Percentiles rank a stretch among this genome's conserved stretches.
phyloP scores from a whole-genome alignment of 1,140 invertebrate species.

The Solen grandis region DNA sequence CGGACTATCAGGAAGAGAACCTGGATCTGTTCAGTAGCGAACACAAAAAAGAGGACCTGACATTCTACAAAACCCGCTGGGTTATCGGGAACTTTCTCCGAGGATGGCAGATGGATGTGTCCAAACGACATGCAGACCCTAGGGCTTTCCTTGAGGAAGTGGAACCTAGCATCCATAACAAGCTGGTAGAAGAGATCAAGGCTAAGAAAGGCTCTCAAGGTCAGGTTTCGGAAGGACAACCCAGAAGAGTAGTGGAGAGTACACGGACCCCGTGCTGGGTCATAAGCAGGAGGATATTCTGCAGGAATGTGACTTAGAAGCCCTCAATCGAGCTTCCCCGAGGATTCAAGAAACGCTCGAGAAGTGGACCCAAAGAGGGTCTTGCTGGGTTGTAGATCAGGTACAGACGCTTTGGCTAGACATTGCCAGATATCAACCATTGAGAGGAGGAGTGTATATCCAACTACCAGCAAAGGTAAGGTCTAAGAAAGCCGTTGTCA shows the following conservation, averaged over 20 bases:
- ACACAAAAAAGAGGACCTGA: no score
- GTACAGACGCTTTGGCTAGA: constrained; percentile 29
- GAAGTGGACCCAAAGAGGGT: constrained; percentile 41
- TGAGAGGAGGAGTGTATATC: constrained; percentile 28
- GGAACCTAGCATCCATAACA: constrained; percentile 1
- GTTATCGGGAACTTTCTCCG: neutral
- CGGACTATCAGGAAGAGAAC: no score
- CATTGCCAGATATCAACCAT: constrained; percentile 39
- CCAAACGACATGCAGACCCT: constrained; percentile 15
- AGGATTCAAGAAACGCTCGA: constrained; percentile 11
- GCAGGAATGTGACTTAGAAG: neutral
- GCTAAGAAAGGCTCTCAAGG: constrained; percentile 28
- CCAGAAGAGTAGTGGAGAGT: constrained; percentile 17
- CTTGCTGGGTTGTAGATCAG: constrained; percentile 34
- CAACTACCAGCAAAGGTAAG: constrained; percentile 1
- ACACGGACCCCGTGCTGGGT: constrained; percentile 7
- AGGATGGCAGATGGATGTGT: neutral
- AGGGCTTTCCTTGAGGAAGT: constrained; percentile 13
- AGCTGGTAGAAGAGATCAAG: constrained; percentile 37
- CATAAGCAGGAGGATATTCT: constrained; percentile 36
- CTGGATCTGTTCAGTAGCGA: no score
- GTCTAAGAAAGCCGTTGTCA: constrained; percentile 46
- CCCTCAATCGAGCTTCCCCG: constrained; percentile 20
- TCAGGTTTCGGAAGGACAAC: constrained; percentile 31
- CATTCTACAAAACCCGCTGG: neutral